A percentile compares a stretch with the other conserved stretches of the same genome.
phyloP scores from a whole-genome alignment of 2,888 invertebrate species.

The Allophyes oxyacanthae region DNA sequence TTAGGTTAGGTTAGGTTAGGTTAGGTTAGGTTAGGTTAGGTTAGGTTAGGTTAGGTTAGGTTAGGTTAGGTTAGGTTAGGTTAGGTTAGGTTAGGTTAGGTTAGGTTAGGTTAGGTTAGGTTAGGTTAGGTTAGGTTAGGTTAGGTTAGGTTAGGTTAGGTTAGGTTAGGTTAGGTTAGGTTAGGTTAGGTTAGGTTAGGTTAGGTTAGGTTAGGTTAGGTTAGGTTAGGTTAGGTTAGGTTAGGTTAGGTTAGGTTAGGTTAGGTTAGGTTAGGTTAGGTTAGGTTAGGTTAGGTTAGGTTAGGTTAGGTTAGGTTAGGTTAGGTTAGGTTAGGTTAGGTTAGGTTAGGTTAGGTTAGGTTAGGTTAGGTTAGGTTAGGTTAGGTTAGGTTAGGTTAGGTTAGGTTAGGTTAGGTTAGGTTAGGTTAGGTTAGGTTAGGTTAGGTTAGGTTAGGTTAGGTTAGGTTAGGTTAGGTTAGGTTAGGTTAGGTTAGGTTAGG shows the following conservation, averaged over 20 bases:
- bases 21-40: conserved; percentile 32
- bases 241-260: conserved; percentile 38
- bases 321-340: conserved; percentile 44
- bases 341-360: conserved; percentile 43
- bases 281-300: conserved; percentile 43
- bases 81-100: conserved; percentile 47
- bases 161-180: conserved; percentile 22
- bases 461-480: conserved; percentile 49
- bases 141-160: conserved; percentile 22
- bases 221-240: conserved; percentile 37
- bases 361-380: conserved; percentile 39
- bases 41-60: conserved; percentile 49
- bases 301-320: conserved; percentile 43
- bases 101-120: conserved; percentile 32
- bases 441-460: conserved; percentile 47
- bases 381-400: conserved; percentile 46
- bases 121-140: conserved; percentile 19
- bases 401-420: conserved; percentile 47
- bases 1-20: conserved; percentile 26
- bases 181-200: conserved; percentile 14
- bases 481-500: conserved; percentile 36
- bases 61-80: conserved; percentile 42
- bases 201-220: conserved; percentile 31
- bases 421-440: conserved; percentile 49
- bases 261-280: conserved; percentile 43